Base-by-base conservation (phyloP, 2,113 vertebrate genomes). In the Lophochroa leadbeateri region DNA sequence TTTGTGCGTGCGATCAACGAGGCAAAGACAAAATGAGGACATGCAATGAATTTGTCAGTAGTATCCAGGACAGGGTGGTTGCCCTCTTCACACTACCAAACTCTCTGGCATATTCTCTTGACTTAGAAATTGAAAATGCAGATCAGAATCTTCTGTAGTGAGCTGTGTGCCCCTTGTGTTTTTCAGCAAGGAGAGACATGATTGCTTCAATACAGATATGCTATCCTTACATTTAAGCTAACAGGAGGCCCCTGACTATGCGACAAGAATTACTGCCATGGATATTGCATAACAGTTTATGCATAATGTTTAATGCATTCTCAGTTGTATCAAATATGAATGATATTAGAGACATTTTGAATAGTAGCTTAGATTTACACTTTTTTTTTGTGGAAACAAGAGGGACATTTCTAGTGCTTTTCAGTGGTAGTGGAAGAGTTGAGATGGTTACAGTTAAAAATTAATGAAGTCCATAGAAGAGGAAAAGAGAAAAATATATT, bases 41-140 rank as follows among this genome's bases (percentile, higher is more conserved):
- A 71, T 1, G 5, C 2, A 8, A n/a, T 70, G 37, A 84, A 35
- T 75, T 72, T 86, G 43, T 37, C 33, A 74, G 10, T 49, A 60
- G 11, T 72, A 35, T 90, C 37, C 50, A 67, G 84, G 70, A 53
- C 41, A 41, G 29, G 57, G 64, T n/a, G 43, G 28, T 50, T 90
- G 92, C 28, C 58, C 49, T 74, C 58, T 70, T 94, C 64, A 71
- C 57, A 75, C 46, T 81, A 47, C 49, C 72, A 67, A 67, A 58
- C 53, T 53, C 80, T 88, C 37, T 90, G 52, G 76, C 64, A 5
- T 88, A 55, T 64, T 83, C 39, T 80, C 31, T 90, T 2, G 2
- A 57, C 33, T 83, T 64, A 52, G 47, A 83, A 90, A 88, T 25
- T 74, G 76, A 95, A 96, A 96, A 92, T 79, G 83, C 47, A 29